Conservation (phyloP, 1,140 invertebrate genomes). For the Latrodectus geometricus region DNA sequence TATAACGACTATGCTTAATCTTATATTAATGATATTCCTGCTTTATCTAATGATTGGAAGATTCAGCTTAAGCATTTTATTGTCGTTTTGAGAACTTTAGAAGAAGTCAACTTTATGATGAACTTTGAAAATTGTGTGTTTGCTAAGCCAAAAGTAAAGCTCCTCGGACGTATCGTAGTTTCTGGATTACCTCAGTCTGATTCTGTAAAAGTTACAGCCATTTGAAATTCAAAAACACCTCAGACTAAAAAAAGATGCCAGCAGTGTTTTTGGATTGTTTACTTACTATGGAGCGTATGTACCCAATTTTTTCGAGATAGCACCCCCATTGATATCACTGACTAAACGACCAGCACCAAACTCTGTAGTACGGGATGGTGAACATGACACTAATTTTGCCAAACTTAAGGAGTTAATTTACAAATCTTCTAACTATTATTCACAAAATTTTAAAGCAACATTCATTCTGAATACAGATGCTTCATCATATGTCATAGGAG, state of each 20-base stretch:
- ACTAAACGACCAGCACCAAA: background rate
- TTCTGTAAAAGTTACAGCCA: background rate
- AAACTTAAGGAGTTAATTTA: background rate
- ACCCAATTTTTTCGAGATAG: background rate
- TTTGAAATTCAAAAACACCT: background rate
- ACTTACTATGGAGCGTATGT: slow-evolving; percentile 3
- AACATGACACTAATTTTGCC: background rate
- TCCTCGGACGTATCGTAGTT: background rate
- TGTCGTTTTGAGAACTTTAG: background rate
- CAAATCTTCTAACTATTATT: background rate
- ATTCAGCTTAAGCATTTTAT: background rate
- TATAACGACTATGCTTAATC: background rate
- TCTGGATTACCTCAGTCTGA: background rate
- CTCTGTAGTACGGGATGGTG: background rate
- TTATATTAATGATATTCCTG: background rate
- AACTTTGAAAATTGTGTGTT: background rate
- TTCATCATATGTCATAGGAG: slow-evolving; percentile 68
- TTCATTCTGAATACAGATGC: slow-evolving; percentile 66
- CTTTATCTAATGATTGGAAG: background rate
- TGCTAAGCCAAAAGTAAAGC: background rate
- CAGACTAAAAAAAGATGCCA: background rate
- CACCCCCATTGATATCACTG: background rate
- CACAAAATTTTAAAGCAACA: background rate
- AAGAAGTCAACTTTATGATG: background rate
- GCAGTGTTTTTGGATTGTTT: background rate